phyloP scores from a whole-genome alignment of 2,888 invertebrate species.

The Beris chalybata region DNA sequence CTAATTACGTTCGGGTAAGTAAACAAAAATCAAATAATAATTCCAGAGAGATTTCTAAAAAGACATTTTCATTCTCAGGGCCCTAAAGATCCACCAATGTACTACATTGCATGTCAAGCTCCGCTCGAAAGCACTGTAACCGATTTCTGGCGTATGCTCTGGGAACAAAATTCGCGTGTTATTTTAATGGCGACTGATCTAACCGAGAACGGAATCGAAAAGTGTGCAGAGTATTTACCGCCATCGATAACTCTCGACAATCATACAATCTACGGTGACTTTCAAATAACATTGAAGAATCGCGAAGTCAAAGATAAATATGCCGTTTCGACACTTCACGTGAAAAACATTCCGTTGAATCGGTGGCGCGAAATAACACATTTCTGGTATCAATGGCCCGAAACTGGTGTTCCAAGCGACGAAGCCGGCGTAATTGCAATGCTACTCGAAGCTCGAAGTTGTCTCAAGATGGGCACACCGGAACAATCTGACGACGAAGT shows the following conservation, averaged over 20 bases:
- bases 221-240: conserved; percentile 89
- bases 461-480: conserved; percentile 51
- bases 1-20: conserved; percentile 87
- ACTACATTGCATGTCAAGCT: conserved; percentile 91
- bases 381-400: conserved; percentile 93
- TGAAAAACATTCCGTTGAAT: conserved; percentile 80
- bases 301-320: conserved; percentile 90
- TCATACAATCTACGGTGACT: conserved; percentile 84
- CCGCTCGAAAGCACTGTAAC: conserved; percentile 80
- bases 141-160: conserved; percentile 96
- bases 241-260: conserved; percentile 90
- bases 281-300: conserved; percentile 82
- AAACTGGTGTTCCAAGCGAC: conserved; percentile 79
- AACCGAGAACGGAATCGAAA: conserved; percentile 85
- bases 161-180: conserved; percentile 89
- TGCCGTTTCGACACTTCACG: conserved; percentile 80
- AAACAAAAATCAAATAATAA: conserved; percentile 17
- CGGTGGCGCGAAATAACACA: conserved; percentile 87
- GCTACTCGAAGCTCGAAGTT: conserved; percentile 76
- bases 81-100: conserved; percentile 77
- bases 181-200: conserved; percentile 90
- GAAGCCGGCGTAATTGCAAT: conserved; percentile 84
- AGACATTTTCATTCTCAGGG: conserved; percentile 63
- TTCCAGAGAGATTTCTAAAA: conserved; percentile 12
- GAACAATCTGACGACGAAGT: conserved; percentile 50